Evolutionary conservation across 2,888 invertebrate genomes (phyloP).

Genomic region (Monoplex corrugatus): DNA sequence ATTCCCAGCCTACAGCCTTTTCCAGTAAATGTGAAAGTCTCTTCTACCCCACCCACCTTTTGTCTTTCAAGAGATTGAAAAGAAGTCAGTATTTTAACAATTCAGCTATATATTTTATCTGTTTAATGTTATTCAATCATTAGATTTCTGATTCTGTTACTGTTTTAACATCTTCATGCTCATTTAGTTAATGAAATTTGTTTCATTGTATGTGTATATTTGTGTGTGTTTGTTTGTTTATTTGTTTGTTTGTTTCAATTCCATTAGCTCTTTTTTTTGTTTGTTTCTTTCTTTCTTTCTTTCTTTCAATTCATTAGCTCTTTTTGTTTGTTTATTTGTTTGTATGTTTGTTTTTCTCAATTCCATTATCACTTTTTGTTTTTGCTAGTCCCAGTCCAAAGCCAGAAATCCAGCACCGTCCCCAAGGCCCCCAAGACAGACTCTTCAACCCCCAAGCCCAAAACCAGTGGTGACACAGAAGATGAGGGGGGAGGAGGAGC

Average conservation of each 20-base stretch:
- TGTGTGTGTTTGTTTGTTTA: neutral
- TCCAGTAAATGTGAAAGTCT: no score
- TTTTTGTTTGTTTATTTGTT: neutral
- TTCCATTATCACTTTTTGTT: neutral
- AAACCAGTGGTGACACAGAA: conserved; percentile 23
- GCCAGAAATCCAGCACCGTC: neutral
- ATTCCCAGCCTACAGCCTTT: no score
- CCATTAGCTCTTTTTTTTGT: neutral
- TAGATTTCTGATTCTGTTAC: no score
- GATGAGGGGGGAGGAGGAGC: neutral
- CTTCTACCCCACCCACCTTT: no score
- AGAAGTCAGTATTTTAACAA: no score
- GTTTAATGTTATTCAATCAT: no score
- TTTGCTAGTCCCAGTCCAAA: neutral
- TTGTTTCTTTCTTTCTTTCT: neutral
- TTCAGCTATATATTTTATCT: no score
- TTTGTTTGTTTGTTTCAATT: neutral
- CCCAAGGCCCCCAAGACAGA: conserved; percentile 7
- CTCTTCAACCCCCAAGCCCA: conserved; percentile 12
- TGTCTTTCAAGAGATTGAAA: no score
- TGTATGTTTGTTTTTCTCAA: neutral
- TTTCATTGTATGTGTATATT: neutral
- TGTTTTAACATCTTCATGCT: no score
- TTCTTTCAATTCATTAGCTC: neutral
- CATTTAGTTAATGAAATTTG: neutral